Evolutionary conservation across 2,888 invertebrate genomes (phyloP).

Genomic region (Cataglyphis altisquamis): DNA sequence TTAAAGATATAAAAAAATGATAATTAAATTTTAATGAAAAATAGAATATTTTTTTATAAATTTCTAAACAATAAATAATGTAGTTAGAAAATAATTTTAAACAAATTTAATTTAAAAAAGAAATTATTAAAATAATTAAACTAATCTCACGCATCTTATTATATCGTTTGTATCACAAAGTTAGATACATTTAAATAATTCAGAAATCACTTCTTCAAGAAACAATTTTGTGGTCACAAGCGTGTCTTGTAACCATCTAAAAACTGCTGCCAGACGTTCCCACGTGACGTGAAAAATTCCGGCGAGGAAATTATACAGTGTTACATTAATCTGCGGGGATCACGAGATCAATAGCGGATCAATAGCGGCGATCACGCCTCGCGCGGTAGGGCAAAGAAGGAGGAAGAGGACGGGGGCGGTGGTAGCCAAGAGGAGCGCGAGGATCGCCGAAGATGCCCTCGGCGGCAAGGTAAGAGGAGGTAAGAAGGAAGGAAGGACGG

Average conservation of each 20-base stretch:
- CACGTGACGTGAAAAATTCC: conserved; percentile 54
- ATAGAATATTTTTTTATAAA: neutral
- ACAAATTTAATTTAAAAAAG: neutral
- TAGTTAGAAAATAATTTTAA: neutral
- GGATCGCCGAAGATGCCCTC: conserved; percentile 47
- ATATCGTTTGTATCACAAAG: neutral
- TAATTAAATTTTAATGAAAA: conserved; percentile 1
- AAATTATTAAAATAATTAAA: neutral
- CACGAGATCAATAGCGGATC: conserved; percentile 57
- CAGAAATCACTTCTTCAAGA: conserved; percentile 13
- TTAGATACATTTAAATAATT: neutral
- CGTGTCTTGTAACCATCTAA: conserved; percentile 44
- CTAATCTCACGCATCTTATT: neutral
- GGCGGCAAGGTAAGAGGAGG: neutral
- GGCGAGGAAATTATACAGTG: conserved; percentile 56
- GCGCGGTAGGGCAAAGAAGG: conserved; percentile 33
- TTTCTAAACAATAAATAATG: neutral
- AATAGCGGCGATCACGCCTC: conserved; percentile 57
- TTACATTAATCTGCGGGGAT: conserved; percentile 57
- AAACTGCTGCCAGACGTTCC: conserved; percentile 54
- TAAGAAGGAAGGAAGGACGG: conserved; percentile 12
- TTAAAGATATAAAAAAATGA: neutral
- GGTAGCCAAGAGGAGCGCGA: conserved; percentile 26
- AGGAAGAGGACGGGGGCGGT: conserved; percentile 35
- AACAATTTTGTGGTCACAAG: conserved; percentile 19